These are phyloP conservation scores for Schlechtendalia chinensis DNA, from an alignment of 1,140 invertebrate genomes.

Conservation along the genomic window DNA sequence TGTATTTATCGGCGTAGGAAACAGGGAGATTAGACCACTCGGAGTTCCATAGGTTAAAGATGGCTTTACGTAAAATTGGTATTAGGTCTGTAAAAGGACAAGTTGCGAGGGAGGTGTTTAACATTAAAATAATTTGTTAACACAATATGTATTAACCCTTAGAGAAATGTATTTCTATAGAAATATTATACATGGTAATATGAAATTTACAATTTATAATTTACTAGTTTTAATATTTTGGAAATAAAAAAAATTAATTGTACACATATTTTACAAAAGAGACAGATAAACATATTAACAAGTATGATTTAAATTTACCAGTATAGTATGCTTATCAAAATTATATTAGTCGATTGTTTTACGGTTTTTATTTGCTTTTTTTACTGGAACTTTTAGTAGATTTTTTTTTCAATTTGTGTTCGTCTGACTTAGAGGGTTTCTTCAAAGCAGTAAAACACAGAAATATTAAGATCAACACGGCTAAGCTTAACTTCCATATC, in stretches of 20 bases:
- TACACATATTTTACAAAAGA: conserved; percentile 4
- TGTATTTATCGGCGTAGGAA: too few relatives aligned
- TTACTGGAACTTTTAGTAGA: conserved; percentile 35
- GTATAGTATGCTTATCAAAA: too few relatives aligned
- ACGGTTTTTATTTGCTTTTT: conserved; percentile 27
- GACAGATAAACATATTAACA: neutral
- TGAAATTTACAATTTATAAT: neutral
- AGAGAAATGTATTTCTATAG: neutral
- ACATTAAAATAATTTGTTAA: too few relatives aligned
- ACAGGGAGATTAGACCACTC: too few relatives aligned
- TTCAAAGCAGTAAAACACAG: conserved; percentile 17
- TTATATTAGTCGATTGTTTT: too few relatives aligned
- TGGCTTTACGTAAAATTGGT: too few relatives aligned
- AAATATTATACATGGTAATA: neutral
- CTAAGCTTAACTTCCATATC: conserved; percentile 64
- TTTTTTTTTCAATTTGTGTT: conserved; percentile 30
- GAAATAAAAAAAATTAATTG: neutral
- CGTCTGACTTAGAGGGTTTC: neutral
- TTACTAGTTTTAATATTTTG: neutral
- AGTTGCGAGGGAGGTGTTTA: too few relatives aligned
- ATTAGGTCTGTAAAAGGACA: too few relatives aligned
- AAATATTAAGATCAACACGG: neutral
- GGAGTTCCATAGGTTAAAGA: too few relatives aligned
- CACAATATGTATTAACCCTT: too few relatives aligned
- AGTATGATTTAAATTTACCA: neutral